Conservation (phyloP, 2,888 invertebrate species). For the Helleia helle region DNA sequence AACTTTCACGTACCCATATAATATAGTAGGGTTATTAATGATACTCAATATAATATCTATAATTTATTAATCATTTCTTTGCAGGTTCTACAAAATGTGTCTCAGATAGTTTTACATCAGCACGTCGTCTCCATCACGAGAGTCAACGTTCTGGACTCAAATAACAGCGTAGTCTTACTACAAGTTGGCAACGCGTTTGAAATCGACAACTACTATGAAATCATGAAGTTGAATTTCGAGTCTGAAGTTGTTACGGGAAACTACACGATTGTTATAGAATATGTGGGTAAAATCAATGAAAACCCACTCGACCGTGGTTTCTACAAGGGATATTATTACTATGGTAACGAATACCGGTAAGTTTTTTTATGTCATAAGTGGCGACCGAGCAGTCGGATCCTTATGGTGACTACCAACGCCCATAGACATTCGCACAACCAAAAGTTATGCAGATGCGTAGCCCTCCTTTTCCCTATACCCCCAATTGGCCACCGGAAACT, state of each 20-base stretch:
- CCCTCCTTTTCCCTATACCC: no score
- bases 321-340: constrained; percentile 56
- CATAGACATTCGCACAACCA: no score
- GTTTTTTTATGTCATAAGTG: no score
- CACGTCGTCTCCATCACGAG: constrained; percentile 42
- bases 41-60: no score
- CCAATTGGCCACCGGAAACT: no score
- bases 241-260: constrained; percentile 32
- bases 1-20: no score
- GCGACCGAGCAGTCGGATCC: no score
- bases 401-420: no score
- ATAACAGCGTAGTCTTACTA: constrained; percentile 30
- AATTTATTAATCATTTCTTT: no score
- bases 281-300: constrained; percentile 43
- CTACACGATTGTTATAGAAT: constrained; percentile 43
- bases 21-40: no score
- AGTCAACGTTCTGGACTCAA: constrained; percentile 31
- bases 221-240: constrained; percentile 44
- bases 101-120: constrained; percentile 55
- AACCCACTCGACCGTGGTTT: constrained; percentile 60
- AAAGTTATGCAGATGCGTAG: no score
- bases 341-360: constrained; percentile 36
- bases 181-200: constrained; percentile 33
- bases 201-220: constrained; percentile 43
- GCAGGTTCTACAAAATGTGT: constrained; percentile 42